phyloP scores from a whole-genome alignment of 2,797 vertebrate genomes.

The Arnoldichthys spilopterus region DNA sequence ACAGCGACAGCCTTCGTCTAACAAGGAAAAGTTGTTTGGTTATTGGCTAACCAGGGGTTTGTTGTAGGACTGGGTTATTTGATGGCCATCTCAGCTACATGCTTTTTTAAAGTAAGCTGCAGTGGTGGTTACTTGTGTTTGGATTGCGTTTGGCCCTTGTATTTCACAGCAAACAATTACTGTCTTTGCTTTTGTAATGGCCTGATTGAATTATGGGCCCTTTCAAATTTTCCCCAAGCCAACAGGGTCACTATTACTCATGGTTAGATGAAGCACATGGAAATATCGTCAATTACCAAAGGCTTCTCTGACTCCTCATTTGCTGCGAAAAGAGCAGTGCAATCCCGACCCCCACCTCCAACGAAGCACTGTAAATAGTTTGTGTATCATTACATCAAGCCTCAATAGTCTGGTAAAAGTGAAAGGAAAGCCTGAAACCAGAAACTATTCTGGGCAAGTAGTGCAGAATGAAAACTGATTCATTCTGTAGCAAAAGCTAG shows the following conservation, averaged over 20 bases:
- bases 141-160: conserved; percentile 31
- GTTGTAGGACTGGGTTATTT: neutral
- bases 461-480: neutral
- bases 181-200: conserved; percentile 28
- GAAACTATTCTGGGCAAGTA: conserved; percentile 13
- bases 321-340: conserved; percentile 16
- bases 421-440: conserved; percentile 36
- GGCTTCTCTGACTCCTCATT: conserved; percentile 14
- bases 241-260: conserved; percentile 3
- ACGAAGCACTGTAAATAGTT: conserved; percentile 47
- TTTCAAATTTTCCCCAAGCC: neutral
- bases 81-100: conserved; percentile 11
- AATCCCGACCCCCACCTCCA: neutral
- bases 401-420: conserved; percentile 40
- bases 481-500: conserved; percentile 23
- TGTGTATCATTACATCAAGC: conserved; percentile 26
- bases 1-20: no score
- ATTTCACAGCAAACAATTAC: conserved; percentile 43
- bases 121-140: conserved; percentile 41
- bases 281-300: conserved; percentile 3
- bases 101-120: conserved; percentile 6
- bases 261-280: conserved; percentile 6
- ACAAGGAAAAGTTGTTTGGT: no score
- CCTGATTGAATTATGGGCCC: neutral
- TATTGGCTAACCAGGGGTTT: neutral